phyloP scores from a whole-genome alignment of 2,888 invertebrate species.

The Thalpophila matura region DNA sequence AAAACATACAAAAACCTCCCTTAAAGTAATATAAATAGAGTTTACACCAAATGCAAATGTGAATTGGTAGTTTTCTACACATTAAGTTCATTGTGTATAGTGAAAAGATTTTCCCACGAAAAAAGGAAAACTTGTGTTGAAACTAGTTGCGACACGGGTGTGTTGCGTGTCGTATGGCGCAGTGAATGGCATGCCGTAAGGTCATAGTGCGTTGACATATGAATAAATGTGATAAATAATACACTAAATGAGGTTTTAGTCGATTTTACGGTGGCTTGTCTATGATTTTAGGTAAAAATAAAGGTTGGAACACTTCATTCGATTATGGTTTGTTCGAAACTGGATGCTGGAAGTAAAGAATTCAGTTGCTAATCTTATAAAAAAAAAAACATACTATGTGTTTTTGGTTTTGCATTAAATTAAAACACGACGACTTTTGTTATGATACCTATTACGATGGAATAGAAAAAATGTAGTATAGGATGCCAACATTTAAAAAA shows the following conservation, averaged over 20 bases:
- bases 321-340: too few relatives aligned
- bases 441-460: too few relatives aligned
- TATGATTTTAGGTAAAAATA: too few relatives aligned
- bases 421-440: too few relatives aligned
- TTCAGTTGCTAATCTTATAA: too few relatives aligned
- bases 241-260: constrained; percentile 31
- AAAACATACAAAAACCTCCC: constrained; percentile 25
- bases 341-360: too few relatives aligned
- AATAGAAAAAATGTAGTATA: too few relatives aligned
- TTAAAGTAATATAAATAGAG: constrained; percentile 32
- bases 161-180: constrained; percentile 74
- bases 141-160: constrained; percentile 78
- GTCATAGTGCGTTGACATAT: constrained; percentile 65
- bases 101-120: constrained; percentile 89
- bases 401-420: too few relatives aligned
- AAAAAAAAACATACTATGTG: too few relatives aligned
- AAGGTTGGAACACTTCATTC: too few relatives aligned
- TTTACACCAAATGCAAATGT: constrained; percentile 46
- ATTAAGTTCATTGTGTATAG: constrained; percentile 79
- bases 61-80: constrained; percentile 65
- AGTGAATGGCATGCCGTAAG: constrained; percentile 67
- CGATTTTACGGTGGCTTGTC: constrained; percentile 4
- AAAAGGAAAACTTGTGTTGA: constrained; percentile 87
- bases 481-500: too few relatives aligned
- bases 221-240: constrained; percentile 49